Evolutionary conservation across 2,113 vertebrate species (phyloP).

Genomic region (Centrocercus urophasianus): DNA sequence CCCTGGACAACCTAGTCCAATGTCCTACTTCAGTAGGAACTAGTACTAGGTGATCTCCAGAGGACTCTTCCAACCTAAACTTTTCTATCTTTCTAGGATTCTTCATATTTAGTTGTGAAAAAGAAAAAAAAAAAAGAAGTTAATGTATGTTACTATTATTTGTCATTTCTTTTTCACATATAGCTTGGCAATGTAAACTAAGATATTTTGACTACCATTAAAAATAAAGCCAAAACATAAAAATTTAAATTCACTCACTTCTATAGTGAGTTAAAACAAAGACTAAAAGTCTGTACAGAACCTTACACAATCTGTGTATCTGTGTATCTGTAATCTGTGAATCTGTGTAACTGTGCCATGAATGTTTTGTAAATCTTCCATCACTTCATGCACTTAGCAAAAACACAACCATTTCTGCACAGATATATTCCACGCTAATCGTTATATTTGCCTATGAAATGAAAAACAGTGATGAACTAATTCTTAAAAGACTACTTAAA

Average conservation of each 20-base stretch:
- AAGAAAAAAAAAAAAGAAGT: not conserved
- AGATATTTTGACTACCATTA: not conserved
- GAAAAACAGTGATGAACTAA: not conserved
- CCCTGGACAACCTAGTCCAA: not conserved
- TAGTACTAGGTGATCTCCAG: not conserved
- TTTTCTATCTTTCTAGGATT: not conserved
- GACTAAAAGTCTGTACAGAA: not conserved
- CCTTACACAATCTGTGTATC: not conserved
- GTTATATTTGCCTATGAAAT: not conserved
- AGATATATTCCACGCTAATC: not conserved
- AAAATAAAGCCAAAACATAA: not conserved
- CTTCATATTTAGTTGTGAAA: not conserved
- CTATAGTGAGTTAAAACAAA: not conserved
- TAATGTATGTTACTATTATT: not conserved
- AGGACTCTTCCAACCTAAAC: not conserved
- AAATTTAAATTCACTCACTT: not conserved
- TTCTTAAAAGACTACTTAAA: not conserved
- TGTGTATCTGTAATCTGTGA: not conserved
- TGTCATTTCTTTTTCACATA: not conserved
- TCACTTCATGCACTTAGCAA: not conserved
- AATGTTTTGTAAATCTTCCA: not conserved
- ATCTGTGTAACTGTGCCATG: not conserved
- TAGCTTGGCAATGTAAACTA: not conserved
- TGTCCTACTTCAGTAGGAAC: not conserved
- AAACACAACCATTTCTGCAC: not conserved